Conservation (phyloP, 2,797 vertebrate species). For the Sternotherus odoratus region DNA sequence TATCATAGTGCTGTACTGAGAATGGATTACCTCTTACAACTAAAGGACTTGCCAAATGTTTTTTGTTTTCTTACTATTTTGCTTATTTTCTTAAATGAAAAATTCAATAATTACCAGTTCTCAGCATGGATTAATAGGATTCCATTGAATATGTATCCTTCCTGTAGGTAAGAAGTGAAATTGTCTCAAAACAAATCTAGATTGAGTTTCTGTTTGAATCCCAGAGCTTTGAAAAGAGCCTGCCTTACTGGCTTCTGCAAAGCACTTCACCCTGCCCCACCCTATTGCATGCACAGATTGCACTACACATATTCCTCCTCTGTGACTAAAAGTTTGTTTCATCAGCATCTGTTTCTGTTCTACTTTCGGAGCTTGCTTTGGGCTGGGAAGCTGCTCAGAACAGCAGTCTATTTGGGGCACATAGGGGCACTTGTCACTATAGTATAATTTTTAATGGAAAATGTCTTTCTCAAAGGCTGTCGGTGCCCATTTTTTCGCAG, state of each 20-base stretch:
- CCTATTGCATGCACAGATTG: conserved; percentile 40
- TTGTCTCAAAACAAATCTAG: conserved; percentile 46
- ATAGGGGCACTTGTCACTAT: conserved; percentile 42
- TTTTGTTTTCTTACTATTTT: conserved; percentile 61
- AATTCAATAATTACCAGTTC: conserved; percentile 50
- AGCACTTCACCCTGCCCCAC: conserved; percentile 9
- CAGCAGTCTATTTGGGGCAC: conserved; percentile 11
- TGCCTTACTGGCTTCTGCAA: conserved; percentile 48
- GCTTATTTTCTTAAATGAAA: conserved; percentile 72
- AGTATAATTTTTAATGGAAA: conserved; percentile 73
- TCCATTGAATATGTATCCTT: background rate
- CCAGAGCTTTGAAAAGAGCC: conserved; percentile 44
- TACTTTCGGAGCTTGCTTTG: background rate
- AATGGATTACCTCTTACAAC: conserved; percentile 29
- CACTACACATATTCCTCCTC: background rate
- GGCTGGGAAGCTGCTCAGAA: conserved; percentile 13
- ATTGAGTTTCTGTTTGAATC: conserved; percentile 64
- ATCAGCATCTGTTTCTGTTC: conserved; percentile 12
- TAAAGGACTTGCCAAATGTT: conserved; percentile 49
- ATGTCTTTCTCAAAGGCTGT: conserved; percentile 79
- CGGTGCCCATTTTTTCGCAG: conserved; percentile 75
- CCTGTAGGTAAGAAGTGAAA: conserved; percentile 5
- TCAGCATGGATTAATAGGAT: conserved; percentile 53
- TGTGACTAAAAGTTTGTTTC: background rate
- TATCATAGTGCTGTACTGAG: background rate